Conservation (phyloP, 92 coral and sea anemone genomes). For the Porites lobata region DNA sequence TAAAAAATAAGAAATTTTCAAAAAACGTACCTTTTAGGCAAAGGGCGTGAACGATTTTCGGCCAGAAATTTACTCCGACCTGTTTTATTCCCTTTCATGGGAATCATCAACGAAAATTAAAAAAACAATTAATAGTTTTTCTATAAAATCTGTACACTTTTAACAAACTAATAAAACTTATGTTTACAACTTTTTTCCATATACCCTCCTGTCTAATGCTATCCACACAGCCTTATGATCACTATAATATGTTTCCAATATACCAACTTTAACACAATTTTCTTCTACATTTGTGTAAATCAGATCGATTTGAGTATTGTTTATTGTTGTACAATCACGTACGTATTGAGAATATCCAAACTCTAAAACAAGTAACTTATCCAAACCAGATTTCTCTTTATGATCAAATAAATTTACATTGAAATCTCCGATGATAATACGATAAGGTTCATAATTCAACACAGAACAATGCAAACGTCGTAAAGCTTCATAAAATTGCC, state of each 20-base stretch:
- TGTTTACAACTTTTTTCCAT: no score
- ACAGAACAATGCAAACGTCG: not conserved
- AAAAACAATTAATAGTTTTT: no score
- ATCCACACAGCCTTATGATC: constrained; percentile 40
- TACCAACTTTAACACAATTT: constrained; percentile 13
- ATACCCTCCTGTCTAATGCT: no score
- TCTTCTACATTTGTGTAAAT: constrained; percentile 37
- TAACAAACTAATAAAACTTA: no score
- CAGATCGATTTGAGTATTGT: constrained; percentile 36
- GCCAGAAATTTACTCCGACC: no score
- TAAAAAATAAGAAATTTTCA: no score
- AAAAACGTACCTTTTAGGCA: no score
- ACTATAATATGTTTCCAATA: constrained; percentile 49
- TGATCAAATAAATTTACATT: constrained; percentile 40
- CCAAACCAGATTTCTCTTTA: constrained; percentile 6
- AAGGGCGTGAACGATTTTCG: no score
- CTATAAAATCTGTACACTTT: no score
- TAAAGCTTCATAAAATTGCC: constrained; percentile 23
- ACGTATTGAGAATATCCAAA: not conserved
- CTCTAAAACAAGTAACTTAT: constrained; percentile 18
- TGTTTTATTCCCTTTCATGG: no score
- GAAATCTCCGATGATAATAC: constrained; percentile 33
- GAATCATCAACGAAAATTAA: no score
- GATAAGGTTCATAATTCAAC: not conserved
- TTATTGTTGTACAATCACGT: constrained; percentile 23